Conservation (phyloP, 2,113 vertebrate genomes). For the Sturnus vulgaris region DNA sequence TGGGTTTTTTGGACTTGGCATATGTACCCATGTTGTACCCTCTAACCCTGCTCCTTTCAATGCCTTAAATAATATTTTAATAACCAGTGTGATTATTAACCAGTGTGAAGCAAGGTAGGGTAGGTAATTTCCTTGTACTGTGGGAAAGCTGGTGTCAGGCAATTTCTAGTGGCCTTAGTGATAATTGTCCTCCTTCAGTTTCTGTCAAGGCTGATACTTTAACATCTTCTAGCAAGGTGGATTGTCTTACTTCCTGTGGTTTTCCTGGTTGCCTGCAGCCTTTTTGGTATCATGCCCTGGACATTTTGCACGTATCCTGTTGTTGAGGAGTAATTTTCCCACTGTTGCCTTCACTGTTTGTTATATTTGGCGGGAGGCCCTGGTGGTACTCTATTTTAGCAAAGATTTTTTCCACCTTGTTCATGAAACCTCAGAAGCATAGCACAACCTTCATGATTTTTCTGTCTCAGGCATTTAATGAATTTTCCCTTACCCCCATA, state of each 20-base stretch:
- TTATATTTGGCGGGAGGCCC: slow-evolving; percentile 12
- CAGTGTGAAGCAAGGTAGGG: background rate
- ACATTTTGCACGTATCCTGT: slow-evolving; percentile 40
- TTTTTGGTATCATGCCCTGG: slow-evolving; percentile 39
- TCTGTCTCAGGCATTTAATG: background rate
- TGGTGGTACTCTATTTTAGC: background rate
- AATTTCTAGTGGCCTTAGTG: background rate
- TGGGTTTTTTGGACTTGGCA: background rate
- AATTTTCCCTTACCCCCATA: background rate
- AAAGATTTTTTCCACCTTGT: slow-evolving; percentile 21
- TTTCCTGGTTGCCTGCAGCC: slow-evolving; percentile 2
- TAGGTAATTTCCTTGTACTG: background rate
- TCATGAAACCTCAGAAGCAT: background rate
- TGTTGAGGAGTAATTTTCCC: slow-evolving; percentile 30
- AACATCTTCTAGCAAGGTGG: slow-evolving; percentile 24
- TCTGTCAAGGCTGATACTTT: slow-evolving; percentile 18
- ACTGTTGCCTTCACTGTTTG: slow-evolving; percentile 11
- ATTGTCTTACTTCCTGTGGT: slow-evolving; percentile 39
- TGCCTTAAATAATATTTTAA: background rate
- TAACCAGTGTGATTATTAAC: background rate
- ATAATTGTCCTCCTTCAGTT: background rate
- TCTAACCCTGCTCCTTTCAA: background rate
- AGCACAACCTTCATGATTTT: background rate
- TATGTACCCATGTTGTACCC: rapidly evolving
- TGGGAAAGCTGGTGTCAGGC: background rate